Evolutionary conservation across 2,888 invertebrate genomes (phyloP), one percentile per base, ranked within the genome.

Genomic region (Buathra laborator): DNA sequence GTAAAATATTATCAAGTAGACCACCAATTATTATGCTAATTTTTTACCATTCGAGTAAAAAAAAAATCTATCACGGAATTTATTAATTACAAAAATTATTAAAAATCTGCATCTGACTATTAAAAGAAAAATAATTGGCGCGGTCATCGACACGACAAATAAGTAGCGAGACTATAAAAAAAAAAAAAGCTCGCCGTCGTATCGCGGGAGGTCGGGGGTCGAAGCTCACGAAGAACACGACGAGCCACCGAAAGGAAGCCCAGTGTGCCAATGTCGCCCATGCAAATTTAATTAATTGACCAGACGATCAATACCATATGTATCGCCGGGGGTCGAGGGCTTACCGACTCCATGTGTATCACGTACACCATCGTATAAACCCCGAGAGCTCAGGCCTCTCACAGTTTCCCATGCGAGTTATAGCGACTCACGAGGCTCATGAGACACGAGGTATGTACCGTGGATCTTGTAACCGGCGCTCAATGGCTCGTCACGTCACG

Each of bases 271-370:
- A 86, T 85, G 85, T 82, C 86, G 86, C 82, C 72, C 81, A 85
- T 84, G 85, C 79, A 85, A 86, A 86, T 86, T 86, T 80, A 86
- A 86, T 86, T 86, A 86, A 86, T 86, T 86, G 85, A 85, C 85
- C 84, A 70, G 85, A 76, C 86, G 86, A 85, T 86, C 86, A 82
- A 86, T 86, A 82, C 85, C 82, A 84, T 82, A 79, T 85, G 85
- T 82, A 80, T 76, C 79, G 62, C 66, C 71, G 71, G 71, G 75
- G 79, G 79, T 85, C 79, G 79, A 85, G 79, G 71, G 53, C 71
- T 84, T 59, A 12, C 75, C 16, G 5, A 24, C n/a, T 12, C 51
- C 12, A 29, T 62, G 43, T 64, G 53, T 76, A 56, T 66, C 62
- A 70, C 75, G 66, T 76, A 67, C 67, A 72, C 67, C 56, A 62